phyloP scores from a whole-genome alignment of 2,113 vertebrate species.

The Cichladusa arquata region DNA sequence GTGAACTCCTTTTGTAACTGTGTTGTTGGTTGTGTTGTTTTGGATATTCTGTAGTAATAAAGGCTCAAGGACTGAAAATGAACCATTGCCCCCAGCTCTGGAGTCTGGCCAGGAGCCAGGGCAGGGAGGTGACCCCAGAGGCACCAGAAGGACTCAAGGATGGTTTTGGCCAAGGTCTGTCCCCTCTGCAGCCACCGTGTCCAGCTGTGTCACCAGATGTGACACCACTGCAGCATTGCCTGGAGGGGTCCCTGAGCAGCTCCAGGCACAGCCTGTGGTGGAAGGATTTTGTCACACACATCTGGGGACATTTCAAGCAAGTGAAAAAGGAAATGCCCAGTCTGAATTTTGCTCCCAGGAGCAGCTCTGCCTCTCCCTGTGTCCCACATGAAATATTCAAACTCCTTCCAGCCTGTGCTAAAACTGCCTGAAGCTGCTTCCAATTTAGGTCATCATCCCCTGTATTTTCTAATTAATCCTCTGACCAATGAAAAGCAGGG shows the following conservation, averaged over 20 bases:
- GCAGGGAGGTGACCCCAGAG: not conserved
- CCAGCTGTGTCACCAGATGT: not conserved
- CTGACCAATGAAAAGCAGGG: not conserved
- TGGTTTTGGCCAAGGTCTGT: not conserved
- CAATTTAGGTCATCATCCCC: not conserved
- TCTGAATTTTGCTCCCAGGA: not conserved
- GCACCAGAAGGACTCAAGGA: fast-evolving
- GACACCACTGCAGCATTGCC: not conserved
- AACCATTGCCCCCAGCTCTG: not conserved
- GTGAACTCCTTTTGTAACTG: constrained; percentile 72
- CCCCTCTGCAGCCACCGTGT: not conserved
- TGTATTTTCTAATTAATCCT: not conserved
- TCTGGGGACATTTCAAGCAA: not conserved
- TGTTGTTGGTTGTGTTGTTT: constrained; percentile 60
- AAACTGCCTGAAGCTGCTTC: not conserved
- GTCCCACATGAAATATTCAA: not conserved
- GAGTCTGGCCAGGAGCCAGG: not conserved
- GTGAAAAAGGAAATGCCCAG: not conserved
- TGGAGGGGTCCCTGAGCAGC: not conserved
- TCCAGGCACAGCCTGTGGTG: not conserved
- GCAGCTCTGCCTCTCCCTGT: not conserved
- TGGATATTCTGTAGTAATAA: constrained; percentile 73
- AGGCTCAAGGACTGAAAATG: constrained; percentile 29
- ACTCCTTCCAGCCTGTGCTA: not conserved
- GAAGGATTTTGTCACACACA: not conserved